Base-by-base conservation (phyloP, 2,888 invertebrate species). In the Bruchidius siliquastri region DNA sequence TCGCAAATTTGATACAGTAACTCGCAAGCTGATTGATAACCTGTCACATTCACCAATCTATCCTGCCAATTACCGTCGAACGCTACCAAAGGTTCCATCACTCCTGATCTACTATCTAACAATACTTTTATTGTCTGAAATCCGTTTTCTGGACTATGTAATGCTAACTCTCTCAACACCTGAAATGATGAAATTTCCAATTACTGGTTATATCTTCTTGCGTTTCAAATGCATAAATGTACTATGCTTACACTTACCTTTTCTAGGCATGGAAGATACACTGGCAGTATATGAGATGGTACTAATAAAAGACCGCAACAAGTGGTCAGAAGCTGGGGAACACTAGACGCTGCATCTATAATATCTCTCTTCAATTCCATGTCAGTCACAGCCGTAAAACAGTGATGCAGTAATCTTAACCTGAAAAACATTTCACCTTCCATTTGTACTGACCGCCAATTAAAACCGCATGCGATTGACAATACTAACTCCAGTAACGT, bases 331-430 rank as follows among this genome's bases (percentile, higher is more conserved):
- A 94, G 89, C 76, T 92, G 90, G 0, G 91, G 90, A 71, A 91
- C 92, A 26, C 88, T 87, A 0, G 92, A 91, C 0, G 93, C 91
- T n/a, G 91, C 90, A 71, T 89, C 88, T 21, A 90, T 87, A 22
- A 92, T 88, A 78, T 89, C 87, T 0, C 85, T 86, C 66, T 81
- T 81, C 76, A 88, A 85, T 79, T 88, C 88, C 71, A 77, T 79
- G 72, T 84, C 84, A 3, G 79, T 81, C 71, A 88, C 86, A 26
- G 88, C 84, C 71, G 91, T 91, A 77, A 95, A 90, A 82, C 95
- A 95, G 81, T 94, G 93, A 79, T 95, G 92, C 69, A 96, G 88
- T 76, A 96, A 90, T 76, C 93, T 89, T 77, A 96, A 89, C 96
- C 96, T 96, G 76, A 13, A 49, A 49, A 49, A 49, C 8, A 26